phyloP scores from a whole-genome alignment of 2,113 vertebrate species.

The Caranx melampygus region DNA sequence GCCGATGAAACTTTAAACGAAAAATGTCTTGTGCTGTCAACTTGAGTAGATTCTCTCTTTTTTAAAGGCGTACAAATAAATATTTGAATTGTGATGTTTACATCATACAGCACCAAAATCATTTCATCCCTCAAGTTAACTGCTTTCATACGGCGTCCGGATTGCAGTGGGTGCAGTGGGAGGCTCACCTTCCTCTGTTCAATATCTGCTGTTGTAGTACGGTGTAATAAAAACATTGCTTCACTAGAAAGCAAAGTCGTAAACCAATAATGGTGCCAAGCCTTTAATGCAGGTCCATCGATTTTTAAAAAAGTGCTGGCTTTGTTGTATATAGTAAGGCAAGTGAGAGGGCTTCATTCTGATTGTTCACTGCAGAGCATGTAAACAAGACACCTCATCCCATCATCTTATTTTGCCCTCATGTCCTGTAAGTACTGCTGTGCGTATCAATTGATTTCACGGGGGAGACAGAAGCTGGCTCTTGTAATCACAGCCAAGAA shows the following conservation, averaged over 20 bases:
- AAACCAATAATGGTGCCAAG: conserved; percentile 34
- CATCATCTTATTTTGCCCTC: conserved; percentile 4
- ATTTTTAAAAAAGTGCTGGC: conserved; percentile 23
- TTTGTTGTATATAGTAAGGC: neutral
- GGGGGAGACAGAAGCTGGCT: neutral
- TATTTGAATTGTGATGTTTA: neutral
- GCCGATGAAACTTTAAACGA: neutral
- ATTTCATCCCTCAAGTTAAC: neutral
- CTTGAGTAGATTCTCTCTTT: neutral
- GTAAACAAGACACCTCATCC: conserved; percentile 32
- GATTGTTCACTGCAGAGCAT: conserved; percentile 5
- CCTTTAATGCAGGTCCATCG: conserved; percentile 31
- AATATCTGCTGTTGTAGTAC: conserved; percentile 1
- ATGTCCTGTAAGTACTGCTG: conserved; percentile 7
- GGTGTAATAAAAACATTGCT: conserved; percentile 13
- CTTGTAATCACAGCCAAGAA: conserved; percentile 9
- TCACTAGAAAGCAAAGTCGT: conserved; percentile 25
- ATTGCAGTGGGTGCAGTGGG: neutral
- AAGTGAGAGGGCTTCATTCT: neutral
- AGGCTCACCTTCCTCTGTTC: conserved; percentile 17
- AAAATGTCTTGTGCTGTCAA: neutral
- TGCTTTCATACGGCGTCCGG: neutral
- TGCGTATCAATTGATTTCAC: conserved; percentile 18
- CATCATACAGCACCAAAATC: neutral
- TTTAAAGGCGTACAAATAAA: neutral